Conservation (phyloP, 2,888 invertebrate genomes). For the Acanthosepion pharaonis region DNA sequence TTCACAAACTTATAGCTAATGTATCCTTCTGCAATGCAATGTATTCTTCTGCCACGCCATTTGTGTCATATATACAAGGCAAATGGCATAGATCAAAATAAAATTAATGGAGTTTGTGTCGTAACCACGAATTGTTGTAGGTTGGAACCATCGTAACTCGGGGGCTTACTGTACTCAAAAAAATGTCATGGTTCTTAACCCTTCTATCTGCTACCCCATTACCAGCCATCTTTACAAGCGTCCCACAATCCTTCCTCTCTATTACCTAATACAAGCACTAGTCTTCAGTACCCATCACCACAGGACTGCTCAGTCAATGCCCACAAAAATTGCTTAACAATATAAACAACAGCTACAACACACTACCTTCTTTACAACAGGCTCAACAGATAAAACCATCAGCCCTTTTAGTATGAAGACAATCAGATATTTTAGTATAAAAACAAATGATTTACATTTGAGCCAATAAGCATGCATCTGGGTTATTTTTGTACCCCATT, state of each 20-base stretch:
- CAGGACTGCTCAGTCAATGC: not conserved
- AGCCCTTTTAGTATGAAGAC: not conserved
- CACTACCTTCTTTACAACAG: not conserved
- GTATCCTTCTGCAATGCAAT: no score
- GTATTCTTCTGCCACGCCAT: no score
- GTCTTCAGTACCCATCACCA: not conserved
- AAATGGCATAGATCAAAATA: no score
- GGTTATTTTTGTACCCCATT: not conserved
- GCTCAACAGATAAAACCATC: not conserved
- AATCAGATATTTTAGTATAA: not conserved
- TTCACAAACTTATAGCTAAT: no score
- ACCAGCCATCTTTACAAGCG: not conserved
- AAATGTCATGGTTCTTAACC: not conserved
- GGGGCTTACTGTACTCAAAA: not conserved
- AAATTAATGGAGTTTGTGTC: no score
- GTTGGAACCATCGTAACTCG: no score
- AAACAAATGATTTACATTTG: not conserved
- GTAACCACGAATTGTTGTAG: no score
- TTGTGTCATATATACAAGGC: no score
- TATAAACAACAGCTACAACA: not conserved
- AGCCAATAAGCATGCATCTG: not conserved
- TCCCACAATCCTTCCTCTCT: not conserved
- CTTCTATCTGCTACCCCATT: not conserved
- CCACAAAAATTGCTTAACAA: not conserved
- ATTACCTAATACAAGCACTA: not conserved